Evolutionary conservation across 2,888 invertebrate genomes (phyloP).

Genomic region (Drosophila pseudotalamancana): DNA sequence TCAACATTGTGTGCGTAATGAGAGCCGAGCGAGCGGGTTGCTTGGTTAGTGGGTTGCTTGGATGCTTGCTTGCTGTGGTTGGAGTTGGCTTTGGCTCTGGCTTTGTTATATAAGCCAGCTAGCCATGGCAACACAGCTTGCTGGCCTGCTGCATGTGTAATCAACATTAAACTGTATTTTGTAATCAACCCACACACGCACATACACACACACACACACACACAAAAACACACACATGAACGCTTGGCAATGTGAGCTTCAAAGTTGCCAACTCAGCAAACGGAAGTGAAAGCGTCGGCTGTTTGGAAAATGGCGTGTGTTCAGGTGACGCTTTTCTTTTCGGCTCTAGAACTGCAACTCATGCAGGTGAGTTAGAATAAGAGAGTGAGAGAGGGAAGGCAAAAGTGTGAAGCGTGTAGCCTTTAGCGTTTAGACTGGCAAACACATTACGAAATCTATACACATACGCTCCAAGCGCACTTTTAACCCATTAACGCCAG

Average conservation of each 20-base stretch:
- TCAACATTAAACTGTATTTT: constrained; percentile 79
- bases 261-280: constrained; percentile 71
- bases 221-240: background rate
- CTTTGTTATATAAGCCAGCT: constrained; percentile 52
- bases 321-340: constrained; percentile 67
- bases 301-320: constrained; percentile 60
- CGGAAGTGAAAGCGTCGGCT: constrained; percentile 68
- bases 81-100: constrained; percentile 22
- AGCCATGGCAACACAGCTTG: constrained; percentile 32
- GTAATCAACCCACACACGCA: constrained; percentile 66
- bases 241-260: constrained; percentile 13
- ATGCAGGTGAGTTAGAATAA: constrained; percentile 24
- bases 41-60: too few relatives aligned
- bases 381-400: background rate
- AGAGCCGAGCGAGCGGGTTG: too few relatives aligned
- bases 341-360: constrained; percentile 66
- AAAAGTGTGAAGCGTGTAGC: background rate
- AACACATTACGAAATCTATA: constrained; percentile 78
- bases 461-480: constrained; percentile 76
- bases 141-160: constrained; percentile 66
- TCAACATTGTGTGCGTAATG: constrained; percentile 78
- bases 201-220: constrained; percentile 10
- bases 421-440: constrained; percentile 38
- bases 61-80: constrained; percentile 6
- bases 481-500: constrained; percentile 78